Evolutionary conservation across 2,888 invertebrate genomes (phyloP), one percentile per base, ranked within the genome.

Genomic region (Scaptomyza cyrtandrae): DNA sequence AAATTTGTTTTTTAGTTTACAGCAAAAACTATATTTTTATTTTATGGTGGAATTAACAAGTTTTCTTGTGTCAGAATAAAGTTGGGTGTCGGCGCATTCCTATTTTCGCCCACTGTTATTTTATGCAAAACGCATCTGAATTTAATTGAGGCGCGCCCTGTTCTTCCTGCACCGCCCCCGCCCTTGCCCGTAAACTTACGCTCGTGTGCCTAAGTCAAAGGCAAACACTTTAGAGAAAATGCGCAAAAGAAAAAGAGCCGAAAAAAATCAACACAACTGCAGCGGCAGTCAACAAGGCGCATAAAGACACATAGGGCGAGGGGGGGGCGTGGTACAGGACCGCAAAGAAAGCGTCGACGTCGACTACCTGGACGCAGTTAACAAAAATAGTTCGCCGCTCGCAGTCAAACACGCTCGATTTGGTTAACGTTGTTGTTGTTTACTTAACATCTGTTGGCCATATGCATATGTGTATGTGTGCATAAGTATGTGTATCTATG

Each of bases 371-470:
- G 39, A 60, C 31, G 52, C 27, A 14, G 52, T 31, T 14, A 31
- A 31, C 31, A 10, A 10, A 31, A 14, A 5, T 7, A 48, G 31
- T 14, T 56, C 46, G 33, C 33, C 33, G 33, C 44, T 46, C 49
- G 49, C 35, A 33, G 39, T 56, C 57, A 19, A 31, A 48, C 57
- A 14, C 27, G 62, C 24, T 29, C 54, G 71, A 29, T 59, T 46
- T 57, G 52, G 49, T 49, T 63, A 16, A 14, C 14, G 31, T 44
- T 77, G 70, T 63, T 77, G 64, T 70, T 81, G 56, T 84, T 81
- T 76, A 67, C 63, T 57, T 58, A 86, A 86, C 85, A 86, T 86
- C 85, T 86, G 85, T 84, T 86, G 62, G 50, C 82, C 86, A 86
- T 82, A 82, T 86, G 85, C 71, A 84, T 68, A 73, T 56, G 10